Evolutionary conservation across 2,113 vertebrate species (phyloP), one percentile per base, ranked within the genome.

Genomic region (Acanthisitta chloris): DNA sequence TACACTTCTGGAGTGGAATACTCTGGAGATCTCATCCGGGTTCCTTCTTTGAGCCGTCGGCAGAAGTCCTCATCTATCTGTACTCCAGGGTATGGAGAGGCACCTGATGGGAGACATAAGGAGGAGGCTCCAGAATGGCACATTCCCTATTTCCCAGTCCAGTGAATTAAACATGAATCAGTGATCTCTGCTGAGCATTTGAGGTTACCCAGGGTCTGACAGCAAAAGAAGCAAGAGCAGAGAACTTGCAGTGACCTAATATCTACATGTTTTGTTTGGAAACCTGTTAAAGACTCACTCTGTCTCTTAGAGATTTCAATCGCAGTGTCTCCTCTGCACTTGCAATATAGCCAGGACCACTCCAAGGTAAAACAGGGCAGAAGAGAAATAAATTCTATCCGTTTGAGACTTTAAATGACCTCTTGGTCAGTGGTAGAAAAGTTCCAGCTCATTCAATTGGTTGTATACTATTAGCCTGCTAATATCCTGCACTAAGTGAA

Each of bases 21-120:
- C 62, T 99, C 99, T 14, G 99, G 99, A 1, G 99, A 98, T 96
- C 98, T 98, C 99, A 99, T 99, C 67, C 99, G 97, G 12, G 98
- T 99, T 51, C 99, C 99, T 26, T 99, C 99, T 93, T 99, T 99
- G 81, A 99, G 98, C 40, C 98, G 96, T 82, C 98, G 99, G 96
- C 99, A 99, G 83, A 99, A 99, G 86, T 99, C 99, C 96, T 99
- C 99, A 36, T 99, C 99, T 29, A 99, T 99, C 92, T 99, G 99
- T 65, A 99, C 97, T 3, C 99, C 99, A 0, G 99, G 99, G 96
- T 99, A 99, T 0, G 99, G 99, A 17, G 99, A 99, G 61, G 99
- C 99, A 87, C 99, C 99, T 99, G 95, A 16, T 3, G 54, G 79
- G 71, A 88, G n/a, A 65, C 23, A 80, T 1, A 34, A 57, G 24